These are phyloP conservation scores for Macaria liturata DNA, from an alignment of 2,888 invertebrate genomes.

Conservation along the genomic window DNA sequence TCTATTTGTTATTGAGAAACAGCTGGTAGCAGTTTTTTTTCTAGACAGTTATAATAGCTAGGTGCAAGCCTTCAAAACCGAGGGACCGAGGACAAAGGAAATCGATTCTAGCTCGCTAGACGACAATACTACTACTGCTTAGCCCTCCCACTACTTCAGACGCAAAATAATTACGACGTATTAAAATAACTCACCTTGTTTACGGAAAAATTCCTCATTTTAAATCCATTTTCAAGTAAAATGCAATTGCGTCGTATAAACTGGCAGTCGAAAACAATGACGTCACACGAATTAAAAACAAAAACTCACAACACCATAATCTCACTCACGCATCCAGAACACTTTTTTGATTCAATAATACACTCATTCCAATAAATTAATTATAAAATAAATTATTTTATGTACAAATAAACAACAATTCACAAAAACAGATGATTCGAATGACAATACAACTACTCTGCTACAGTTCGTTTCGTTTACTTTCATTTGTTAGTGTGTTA, in stretches of 20 bases:
- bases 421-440: conserved; percentile 74
- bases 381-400: conserved; percentile 67
- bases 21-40: conserved; percentile 50
- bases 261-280: conserved; percentile 83
- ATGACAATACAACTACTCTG: conserved; percentile 55
- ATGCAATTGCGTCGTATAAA: conserved; percentile 85
- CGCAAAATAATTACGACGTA: conserved; percentile 42
- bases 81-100: conserved; percentile 79
- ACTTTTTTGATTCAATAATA: conserved; percentile 48
- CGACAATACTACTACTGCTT: conserved; percentile 36
- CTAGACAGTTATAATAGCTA: conserved; percentile 24
- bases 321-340: conserved; percentile 52
- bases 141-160: conserved; percentile 25
- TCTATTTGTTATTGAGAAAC: conserved; percentile 52
- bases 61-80: conserved; percentile 34
- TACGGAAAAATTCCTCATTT: conserved; percentile 72
- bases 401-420: conserved; percentile 75
- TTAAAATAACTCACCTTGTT: conserved; percentile 62
- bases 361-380: conserved; percentile 58
- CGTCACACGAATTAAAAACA: conserved; percentile 79
- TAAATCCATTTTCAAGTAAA: conserved; percentile 77
- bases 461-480: conserved; percentile 38
- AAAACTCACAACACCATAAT: conserved; percentile 60
- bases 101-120: conserved; percentile 64
- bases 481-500: conserved; percentile 36